phyloP scores from a whole-genome alignment of 2,113 vertebrate species.

The Nothocercus julius region DNA sequence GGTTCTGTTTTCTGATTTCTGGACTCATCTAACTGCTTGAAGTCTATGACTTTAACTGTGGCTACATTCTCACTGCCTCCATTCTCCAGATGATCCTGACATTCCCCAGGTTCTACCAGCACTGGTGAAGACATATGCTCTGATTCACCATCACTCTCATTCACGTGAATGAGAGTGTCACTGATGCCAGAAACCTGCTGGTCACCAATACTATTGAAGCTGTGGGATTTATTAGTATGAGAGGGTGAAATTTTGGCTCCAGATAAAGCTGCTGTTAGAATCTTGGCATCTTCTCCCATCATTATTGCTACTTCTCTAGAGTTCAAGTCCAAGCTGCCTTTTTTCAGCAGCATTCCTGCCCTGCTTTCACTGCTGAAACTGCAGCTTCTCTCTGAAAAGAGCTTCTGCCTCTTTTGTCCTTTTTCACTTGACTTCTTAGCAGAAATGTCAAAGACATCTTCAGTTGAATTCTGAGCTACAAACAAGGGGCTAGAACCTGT shows the following conservation, averaged over 20 bases:
- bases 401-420: conserved; percentile 85
- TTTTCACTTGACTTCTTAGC: conserved; percentile 74
- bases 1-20: conserved; percentile 16
- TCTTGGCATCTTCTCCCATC: conserved; percentile 96
- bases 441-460: conserved; percentile 77
- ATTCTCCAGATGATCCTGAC: conserved; percentile 67
- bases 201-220: conserved; percentile 73
- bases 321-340: conserved; percentile 84
- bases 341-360: conserved; percentile 90
- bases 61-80: conserved; percentile 24
- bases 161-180: conserved; percentile 15
- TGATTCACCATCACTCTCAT: conserved; percentile 66
- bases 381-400: conserved; percentile 91
- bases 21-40: background rate
- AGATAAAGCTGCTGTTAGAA: conserved; percentile 88
- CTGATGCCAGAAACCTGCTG: conserved; percentile 35
- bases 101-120: conserved; percentile 70
- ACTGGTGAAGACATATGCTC: conserved; percentile 61
- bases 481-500: conserved; percentile 78
- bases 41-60: background rate
- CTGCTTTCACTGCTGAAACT: conserved; percentile 93
- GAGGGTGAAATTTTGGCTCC: conserved; percentile 72
- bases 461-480: conserved; percentile 76
- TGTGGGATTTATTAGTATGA: conserved; percentile 27
- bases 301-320: conserved; percentile 88